These are phyloP conservation scores for Microctenopoma lineatum DNA, from an alignment of 2,797 vertebrate species.

Conservation along the genomic window DNA sequence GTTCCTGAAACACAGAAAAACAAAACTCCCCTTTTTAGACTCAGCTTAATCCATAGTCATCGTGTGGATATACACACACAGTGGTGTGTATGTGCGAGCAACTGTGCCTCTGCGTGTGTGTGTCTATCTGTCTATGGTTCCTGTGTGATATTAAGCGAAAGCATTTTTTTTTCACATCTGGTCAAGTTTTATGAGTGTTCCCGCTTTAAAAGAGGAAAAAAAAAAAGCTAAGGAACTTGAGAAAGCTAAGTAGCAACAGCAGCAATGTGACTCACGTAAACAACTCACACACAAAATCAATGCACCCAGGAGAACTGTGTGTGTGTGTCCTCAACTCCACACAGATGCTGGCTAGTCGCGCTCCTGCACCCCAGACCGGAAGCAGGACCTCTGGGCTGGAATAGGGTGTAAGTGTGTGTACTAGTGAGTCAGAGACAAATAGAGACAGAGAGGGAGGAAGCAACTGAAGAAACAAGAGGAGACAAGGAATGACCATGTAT, in stretches of 20 bases:
- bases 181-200: constrained; percentile 47
- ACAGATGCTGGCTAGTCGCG: constrained; percentile 50
- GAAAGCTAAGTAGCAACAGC: constrained; percentile 38
- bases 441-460: constrained; percentile 1
- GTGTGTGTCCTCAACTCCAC: constrained; percentile 39
- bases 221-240: constrained; percentile 11
- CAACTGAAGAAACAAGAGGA: constrained; percentile 23
- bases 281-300: constrained; percentile 22
- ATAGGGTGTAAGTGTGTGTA: constrained; percentile 17
- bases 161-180: constrained; percentile 54
- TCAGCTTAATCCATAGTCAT: constrained; percentile 19
- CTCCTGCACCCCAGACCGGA: constrained; percentile 54
- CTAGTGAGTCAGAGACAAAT: constrained; percentile 23
- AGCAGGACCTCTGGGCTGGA: constrained; percentile 52
- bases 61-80: background rate
- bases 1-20: constrained; percentile 36
- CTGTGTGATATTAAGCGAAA: constrained; percentile 44
- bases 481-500: constrained; percentile 7
- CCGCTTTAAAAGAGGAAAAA: constrained; percentile 27
- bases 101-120: constrained; percentile 1
- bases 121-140: background rate
- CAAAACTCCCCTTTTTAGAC: constrained; percentile 27
- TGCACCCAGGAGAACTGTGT: constrained; percentile 8
- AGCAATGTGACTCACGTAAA: constrained; percentile 7
- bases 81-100: background rate